Percentiles rank a stretch among this genome's conserved stretches.
These are phyloP conservation scores for Periophthalmus modestus DNA, from an alignment of 2,113 vertebrate genomes.

Conservation along the genomic window DNA sequence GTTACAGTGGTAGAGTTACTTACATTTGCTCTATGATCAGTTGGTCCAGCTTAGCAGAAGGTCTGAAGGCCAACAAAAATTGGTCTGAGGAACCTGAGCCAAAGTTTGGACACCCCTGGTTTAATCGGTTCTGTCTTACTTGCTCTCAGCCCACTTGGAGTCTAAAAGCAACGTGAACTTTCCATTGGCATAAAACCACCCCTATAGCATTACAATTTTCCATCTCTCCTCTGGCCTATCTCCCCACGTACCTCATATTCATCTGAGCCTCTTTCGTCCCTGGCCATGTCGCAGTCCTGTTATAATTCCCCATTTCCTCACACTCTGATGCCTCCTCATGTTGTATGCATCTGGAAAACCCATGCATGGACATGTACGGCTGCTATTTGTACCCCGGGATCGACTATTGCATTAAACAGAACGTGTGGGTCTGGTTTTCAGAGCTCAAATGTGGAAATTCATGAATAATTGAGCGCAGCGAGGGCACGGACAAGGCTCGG, in stretches of 20 bases:
- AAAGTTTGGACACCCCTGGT: too few relatives aligned
- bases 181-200: too few relatives aligned
- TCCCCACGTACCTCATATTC: background rate
- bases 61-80: too few relatives aligned
- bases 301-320: background rate
- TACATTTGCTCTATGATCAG: too few relatives aligned
- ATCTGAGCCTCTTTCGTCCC: background rate
- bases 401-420: slow-evolving; percentile 51
- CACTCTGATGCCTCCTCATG: background rate
- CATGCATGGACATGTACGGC: background rate
- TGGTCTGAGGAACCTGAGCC: too few relatives aligned
- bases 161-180: too few relatives aligned
- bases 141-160: too few relatives aligned
- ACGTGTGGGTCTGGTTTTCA: slow-evolving; percentile 20
- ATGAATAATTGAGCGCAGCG: slow-evolving; percentile 45
- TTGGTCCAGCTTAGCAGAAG: too few relatives aligned
- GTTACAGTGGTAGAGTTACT: too few relatives aligned
- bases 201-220: background rate
- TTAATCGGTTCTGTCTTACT: too few relatives aligned
- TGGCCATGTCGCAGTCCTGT: background rate
- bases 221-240: background rate
- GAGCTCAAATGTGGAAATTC: slow-evolving; percentile 41
- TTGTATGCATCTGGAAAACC: slow-evolving; percentile 8
- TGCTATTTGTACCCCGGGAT: slow-evolving; percentile 37
- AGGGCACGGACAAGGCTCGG: slow-evolving; percentile 23